phyloP scores from a whole-genome alignment of 1,140 invertebrate genomes.

The Zaprionus ghesquierei region DNA sequence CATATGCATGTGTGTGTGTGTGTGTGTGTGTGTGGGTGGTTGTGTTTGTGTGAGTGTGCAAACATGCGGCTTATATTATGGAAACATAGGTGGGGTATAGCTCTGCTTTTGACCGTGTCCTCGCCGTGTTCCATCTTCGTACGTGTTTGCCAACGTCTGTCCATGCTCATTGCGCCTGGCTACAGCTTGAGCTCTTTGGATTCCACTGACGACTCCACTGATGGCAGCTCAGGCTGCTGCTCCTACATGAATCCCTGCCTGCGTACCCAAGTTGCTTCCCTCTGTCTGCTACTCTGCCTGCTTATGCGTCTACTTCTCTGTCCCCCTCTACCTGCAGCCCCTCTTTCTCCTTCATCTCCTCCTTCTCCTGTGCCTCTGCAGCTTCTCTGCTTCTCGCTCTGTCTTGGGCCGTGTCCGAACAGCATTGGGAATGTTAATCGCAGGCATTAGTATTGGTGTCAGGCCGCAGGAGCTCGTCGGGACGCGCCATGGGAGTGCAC shows the following conservation, averaged over 20 bases:
- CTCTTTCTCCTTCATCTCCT: neutral
- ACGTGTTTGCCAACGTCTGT: conserved; percentile 19
- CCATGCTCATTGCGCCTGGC: conserved; percentile 19
- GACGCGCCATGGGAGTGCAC: conserved; percentile 44
- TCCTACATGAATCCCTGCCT: neutral
- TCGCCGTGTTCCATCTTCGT: conserved; percentile 1
- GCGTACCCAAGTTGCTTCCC: neutral
- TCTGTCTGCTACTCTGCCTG: neutral
- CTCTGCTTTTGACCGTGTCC: conserved; percentile 31
- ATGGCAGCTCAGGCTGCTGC: neutral
- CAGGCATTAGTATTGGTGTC: conserved; percentile 79
- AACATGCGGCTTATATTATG: conserved; percentile 33
- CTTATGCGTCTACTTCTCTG: neutral
- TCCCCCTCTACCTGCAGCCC: neutral
- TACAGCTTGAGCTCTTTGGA: conserved; percentile 1
- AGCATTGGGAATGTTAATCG: conserved; percentile 74
- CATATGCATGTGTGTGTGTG: conserved; percentile 55
- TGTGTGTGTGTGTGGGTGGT: conserved; percentile 12
- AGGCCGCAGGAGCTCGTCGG: conserved; percentile 51
- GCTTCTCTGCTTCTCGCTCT: neutral
- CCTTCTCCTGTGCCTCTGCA: neutral
- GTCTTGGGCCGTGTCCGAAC: conserved; percentile 14
- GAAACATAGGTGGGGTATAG: neutral
- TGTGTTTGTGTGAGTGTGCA: conserved; percentile 1
- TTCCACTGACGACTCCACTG: neutral